Evolutionary conservation across 2,113 vertebrate genomes (phyloP), one percentile per base, ranked within the genome.

Genomic region (Tichodroma muraria): DNA sequence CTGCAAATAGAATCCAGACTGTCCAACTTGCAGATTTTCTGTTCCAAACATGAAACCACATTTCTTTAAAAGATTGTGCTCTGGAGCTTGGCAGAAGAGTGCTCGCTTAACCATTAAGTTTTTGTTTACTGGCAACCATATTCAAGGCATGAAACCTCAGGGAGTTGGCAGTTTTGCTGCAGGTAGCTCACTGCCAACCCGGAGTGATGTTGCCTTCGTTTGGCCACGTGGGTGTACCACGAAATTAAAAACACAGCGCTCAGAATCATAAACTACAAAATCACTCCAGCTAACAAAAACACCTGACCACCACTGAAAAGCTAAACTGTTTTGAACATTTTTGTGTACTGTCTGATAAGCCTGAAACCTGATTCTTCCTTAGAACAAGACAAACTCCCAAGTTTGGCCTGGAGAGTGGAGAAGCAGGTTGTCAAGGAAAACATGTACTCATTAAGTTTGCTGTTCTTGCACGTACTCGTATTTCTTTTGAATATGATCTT

Each of bases 191-290:
- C 1, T 72, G 61, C 82, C 83, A 68, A 15, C 13, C 42, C 2
- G 0, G 14, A 91, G 85, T 45, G 88, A 50, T 22, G 19, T 81
- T n/a, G 68, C 40, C 70, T 59, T 57, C 9, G 2, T 63, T 56
- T 53, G 76, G 80, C 95, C 96, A 80, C 80, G 35, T 80, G 94
- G 88, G 70, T 79, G 83, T 84, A 85, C 91, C 68, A 70, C 6
- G 5, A 76, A 88, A 90, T 63, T 83, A 57, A 57, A 85, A 95
- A 91, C 37, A 50, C 42, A 35, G 45, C 2, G 23, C 60, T 56
- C 25, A 53, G 45, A 66, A 40, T 13, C 60, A 42, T 28, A 30
- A 78, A 81, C 11, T 37, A n/a, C 42, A 72, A 87, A 91, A 87
- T 14, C 35, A 31, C 63, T 42, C 35, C 22, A 88, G 44, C 44